Evolutionary conservation across 1,140 invertebrate genomes (phyloP), one percentile per base, ranked within the genome.

Genomic region (Ostrea denselamellosa): DNA sequence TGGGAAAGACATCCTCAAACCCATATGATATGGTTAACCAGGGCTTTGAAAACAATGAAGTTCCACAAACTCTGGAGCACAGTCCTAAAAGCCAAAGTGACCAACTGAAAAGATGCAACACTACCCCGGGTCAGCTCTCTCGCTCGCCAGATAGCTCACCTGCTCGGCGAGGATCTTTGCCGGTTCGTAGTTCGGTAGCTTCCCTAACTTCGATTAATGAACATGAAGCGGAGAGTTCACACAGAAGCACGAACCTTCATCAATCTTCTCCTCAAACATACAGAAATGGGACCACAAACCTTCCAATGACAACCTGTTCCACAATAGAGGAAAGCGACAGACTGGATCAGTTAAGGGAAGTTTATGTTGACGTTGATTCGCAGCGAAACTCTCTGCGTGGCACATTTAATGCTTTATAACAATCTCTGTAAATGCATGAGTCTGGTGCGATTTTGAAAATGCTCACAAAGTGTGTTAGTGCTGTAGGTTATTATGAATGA

Each of bases 371-470:
- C 14, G 68, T 77, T 77, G 68, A 77, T 28, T 9, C 12, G 28
- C 68, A 77, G 25, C 68, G 10, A 77, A 77, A 77, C 25, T 10
- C 68, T 77, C 28, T 34, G 25, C 68, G 12, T 12, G 28, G 28
- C 10, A 77, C 68, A 34, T 77, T 28, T 25, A 77, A 77, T 77
- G 68, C 68, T 77, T 77, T 77, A 77, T 77, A 77, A 25, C 56
- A 62, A 8, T 62, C 17, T 7, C 12, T 19, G 2, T 62, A 22
- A 77, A 12, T 77, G 68, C 8, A 25, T 71, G 8, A 28, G 14
- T 77, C 28, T 77, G 28, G 22, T 77, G 68, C 14, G 25, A 77
- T 77, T 14, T 62, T 28, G 68, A 77, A 25, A 77, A 34, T 77
- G 68, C 68, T 77, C 28, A 62, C 28, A 77, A 28, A 25, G 14